Evolutionary conservation across 2,113 vertebrate genomes (phyloP).

Genomic region (Pangasianodon hypophthalmus): DNA sequence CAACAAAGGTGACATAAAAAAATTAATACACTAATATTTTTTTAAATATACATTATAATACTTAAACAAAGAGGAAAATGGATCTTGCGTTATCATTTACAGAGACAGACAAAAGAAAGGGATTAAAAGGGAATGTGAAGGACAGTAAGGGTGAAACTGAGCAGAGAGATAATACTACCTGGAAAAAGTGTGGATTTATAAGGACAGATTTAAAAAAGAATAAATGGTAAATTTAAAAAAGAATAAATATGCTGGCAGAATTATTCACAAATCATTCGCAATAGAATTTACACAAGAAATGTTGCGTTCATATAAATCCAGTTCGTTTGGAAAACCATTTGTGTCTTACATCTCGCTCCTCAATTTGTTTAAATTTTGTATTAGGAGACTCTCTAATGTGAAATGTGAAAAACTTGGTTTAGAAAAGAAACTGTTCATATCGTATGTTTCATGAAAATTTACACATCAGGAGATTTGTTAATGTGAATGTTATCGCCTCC

Average conservation of each 20-base stretch:
- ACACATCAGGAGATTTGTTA: neutral
- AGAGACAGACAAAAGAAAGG: neutral
- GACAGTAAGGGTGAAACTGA: neutral
- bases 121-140: neutral
- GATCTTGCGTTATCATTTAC: neutral
- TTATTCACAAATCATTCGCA: neutral
- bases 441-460: neutral
- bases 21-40: neutral
- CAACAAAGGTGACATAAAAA: conserved; percentile 36
- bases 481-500: too few species aligned
- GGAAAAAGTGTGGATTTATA: neutral
- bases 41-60: neutral
- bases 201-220: neutral
- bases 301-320: neutral
- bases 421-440: neutral
- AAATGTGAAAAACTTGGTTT: neutral
- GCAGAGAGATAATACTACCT: neutral
- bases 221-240: neutral
- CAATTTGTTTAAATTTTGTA: neutral
- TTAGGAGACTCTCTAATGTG: neutral
- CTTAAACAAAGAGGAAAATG: neutral
- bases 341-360: neutral
- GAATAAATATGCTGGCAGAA: too few species aligned
- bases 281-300: neutral
- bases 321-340: neutral